Conservation (phyloP, 2,113 vertebrate genomes). For the Anhinga anhinga region DNA sequence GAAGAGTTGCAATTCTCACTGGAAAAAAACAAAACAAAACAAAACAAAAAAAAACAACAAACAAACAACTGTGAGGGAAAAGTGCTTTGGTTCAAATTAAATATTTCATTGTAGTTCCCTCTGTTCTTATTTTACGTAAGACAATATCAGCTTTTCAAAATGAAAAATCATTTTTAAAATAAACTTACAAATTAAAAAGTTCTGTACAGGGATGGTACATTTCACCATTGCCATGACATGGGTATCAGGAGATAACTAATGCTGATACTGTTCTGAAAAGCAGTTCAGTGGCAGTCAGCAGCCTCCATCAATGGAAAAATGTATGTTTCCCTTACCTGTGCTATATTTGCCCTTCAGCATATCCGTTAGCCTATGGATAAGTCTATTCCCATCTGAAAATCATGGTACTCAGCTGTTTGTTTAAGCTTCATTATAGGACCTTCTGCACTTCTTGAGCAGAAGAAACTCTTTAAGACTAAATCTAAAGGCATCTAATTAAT, state of each 20-base stretch:
- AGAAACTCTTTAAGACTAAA: neutral
- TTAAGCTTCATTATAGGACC: neutral
- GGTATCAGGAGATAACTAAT: neutral
- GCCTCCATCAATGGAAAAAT: neutral
- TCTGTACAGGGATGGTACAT: neutral
- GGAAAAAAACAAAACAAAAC: neutral
- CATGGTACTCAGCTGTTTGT: neutral
- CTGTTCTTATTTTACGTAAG: neutral
- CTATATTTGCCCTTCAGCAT: neutral
- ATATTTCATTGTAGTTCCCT: fast-evolving
- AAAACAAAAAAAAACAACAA: too few species aligned
- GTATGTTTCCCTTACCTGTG: neutral
- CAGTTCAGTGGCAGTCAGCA: neutral
- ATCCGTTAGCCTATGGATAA: neutral
- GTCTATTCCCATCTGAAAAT: neutral
- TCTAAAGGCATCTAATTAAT: neutral
- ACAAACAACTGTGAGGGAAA: neutral
- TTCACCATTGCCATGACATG: neutral
- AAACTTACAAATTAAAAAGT: neutral
- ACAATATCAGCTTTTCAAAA: neutral
- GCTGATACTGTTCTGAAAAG: neutral
- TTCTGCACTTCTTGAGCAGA: neutral
- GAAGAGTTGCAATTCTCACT: neutral
- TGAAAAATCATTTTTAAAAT: neutral
- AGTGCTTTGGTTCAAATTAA: neutral